Percentiles rank a stretch among this genome's conserved stretches.
Conservation (phyloP, 2,888 invertebrate genomes). For the Parnassius glacialis region DNA sequence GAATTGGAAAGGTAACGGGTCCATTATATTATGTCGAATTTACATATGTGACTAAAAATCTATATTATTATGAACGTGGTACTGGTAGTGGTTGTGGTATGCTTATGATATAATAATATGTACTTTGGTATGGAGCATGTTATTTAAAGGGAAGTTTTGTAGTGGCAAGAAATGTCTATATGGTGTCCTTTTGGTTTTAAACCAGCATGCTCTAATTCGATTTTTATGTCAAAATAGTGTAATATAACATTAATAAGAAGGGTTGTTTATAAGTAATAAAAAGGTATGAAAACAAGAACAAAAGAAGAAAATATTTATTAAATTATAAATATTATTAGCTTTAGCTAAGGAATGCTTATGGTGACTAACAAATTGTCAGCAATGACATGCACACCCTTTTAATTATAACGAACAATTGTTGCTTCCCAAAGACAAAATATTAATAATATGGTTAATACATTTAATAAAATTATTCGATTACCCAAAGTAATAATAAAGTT, state of each 20-base stretch:
- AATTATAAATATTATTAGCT: not conserved
- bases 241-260: not conserved
- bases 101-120: not conserved
- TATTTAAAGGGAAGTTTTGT: not conserved
- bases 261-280: not conserved
- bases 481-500: too few species aligned
- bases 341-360: constrained; percentile 30
- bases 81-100: constrained; percentile 3
- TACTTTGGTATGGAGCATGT: constrained; percentile 16
- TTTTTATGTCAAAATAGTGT: constrained; percentile 2
- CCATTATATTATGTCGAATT: not conserved
- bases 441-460: too few species aligned
- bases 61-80: not conserved
- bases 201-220: constrained; percentile 19
- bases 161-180: constrained; percentile 10
- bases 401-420: constrained; percentile 41
- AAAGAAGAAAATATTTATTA: not conserved
- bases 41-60: too few species aligned
- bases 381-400: constrained; percentile 50
- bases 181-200: not conserved
- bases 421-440: constrained; percentile 28
- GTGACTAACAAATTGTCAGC: constrained; percentile 55
- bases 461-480: too few species aligned
- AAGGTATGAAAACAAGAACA: not conserved
- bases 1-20: constrained; percentile 73